Evolutionary conservation across 2,888 invertebrate genomes (phyloP).

Genomic region (Dasypogon diadema): DNA sequence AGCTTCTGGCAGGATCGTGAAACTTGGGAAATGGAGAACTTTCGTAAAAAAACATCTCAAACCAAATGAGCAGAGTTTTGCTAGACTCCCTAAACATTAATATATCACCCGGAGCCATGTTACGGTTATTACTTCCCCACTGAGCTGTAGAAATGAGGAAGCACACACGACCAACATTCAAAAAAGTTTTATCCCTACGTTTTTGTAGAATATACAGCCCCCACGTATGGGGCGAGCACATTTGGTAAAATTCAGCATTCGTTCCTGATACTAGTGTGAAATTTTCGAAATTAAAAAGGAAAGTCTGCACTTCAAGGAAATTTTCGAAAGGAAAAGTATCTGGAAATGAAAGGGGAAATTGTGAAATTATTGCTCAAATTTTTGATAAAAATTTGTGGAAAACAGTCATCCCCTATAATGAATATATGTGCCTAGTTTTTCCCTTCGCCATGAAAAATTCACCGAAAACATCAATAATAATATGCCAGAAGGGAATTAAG

Average conservation of each 20-base stretch:
- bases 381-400: constrained; percentile 33
- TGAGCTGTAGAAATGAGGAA: constrained; percentile 12
- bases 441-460: not conserved
- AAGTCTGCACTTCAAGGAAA: constrained; percentile 31
- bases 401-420: constrained; percentile 14
- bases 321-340: not conserved
- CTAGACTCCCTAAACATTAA: constrained; percentile 42
- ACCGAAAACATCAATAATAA: constrained; percentile 17
- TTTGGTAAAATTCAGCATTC: constrained; percentile 34
- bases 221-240: constrained; percentile 17
- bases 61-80: constrained; percentile 29
- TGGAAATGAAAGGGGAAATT: constrained; percentile 27
- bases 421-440: not conserved
- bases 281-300: constrained; percentile 36
- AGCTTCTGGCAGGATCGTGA: not conserved
- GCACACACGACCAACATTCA: constrained; percentile 3
- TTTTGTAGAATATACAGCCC: not conserved
- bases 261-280: not conserved
- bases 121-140: constrained; percentile 52
- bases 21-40: constrained; percentile 32
- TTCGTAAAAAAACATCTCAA: constrained; percentile 24
- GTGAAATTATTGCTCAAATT: constrained; percentile 29
- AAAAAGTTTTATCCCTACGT: constrained; percentile 39
- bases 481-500: not conserved
- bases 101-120: constrained; percentile 53